Percentiles rank a stretch among this genome's conserved stretches.
These are phyloP conservation scores for Choreutis nemorana DNA, from an alignment of 2,888 invertebrate genomes.

Conservation along the genomic window DNA sequence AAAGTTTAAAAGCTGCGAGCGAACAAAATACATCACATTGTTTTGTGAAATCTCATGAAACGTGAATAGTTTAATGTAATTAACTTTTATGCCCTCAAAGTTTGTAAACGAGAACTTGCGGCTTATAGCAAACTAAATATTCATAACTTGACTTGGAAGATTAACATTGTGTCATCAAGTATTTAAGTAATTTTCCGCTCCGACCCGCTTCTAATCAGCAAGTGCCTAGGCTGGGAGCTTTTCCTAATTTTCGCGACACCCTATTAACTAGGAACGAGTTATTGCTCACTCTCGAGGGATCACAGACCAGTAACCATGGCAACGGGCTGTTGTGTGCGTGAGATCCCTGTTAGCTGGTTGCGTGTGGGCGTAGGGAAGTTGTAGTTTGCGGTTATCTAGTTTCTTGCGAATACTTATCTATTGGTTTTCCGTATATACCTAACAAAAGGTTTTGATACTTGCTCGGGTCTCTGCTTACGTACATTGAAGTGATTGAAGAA, in stretches of 20 bases:
- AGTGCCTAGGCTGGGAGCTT: constrained; percentile 38
- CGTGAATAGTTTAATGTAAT: constrained; percentile 43
- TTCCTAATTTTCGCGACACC: constrained; percentile 54
- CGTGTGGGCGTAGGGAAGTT: constrained; percentile 25
- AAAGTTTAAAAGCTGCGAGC: too few species aligned
- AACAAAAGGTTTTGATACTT: constrained; percentile 4
- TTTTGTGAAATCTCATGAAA: constrained; percentile 32
- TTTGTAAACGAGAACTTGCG: constrained; percentile 30
- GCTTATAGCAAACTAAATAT: constrained; percentile 36
- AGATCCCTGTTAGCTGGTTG: constrained; percentile 24
- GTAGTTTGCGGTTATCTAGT: constrained; percentile 41
- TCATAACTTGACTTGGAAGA: constrained; percentile 20
- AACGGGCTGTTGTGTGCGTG: constrained; percentile 33
- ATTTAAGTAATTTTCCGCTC: constrained; percentile 50
- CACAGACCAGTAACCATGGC: constrained; percentile 31
- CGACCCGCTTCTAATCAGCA: constrained; percentile 44
- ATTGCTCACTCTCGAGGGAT: constrained; percentile 44
- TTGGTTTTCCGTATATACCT: constrained; percentile 8
- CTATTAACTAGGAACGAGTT: constrained; percentile 51
- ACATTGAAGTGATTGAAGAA: too few species aligned
- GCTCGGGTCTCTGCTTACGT: too few species aligned
- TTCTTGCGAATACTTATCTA: constrained; percentile 40
- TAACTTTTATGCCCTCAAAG: constrained; percentile 35
- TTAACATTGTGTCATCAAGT: constrained; percentile 31
- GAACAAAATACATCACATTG: too few species aligned